Base-by-base conservation (phyloP, 2,888 invertebrate species). In the Meghimatium bilineatum region DNA sequence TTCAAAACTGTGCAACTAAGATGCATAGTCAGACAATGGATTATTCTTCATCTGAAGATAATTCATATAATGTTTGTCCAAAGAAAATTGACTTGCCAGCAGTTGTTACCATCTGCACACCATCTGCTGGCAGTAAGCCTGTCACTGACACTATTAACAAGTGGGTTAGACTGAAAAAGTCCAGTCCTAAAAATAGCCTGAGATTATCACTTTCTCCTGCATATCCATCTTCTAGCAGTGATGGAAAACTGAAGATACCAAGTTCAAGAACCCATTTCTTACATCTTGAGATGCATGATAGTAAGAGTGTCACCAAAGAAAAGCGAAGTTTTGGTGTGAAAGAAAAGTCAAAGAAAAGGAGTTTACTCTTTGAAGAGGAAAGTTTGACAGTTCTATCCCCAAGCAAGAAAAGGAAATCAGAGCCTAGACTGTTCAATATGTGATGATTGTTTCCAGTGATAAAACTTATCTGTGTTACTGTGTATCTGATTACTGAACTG, bases 111-210 rank as follows among this genome's bases (percentile, higher is more conserved):
- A 71, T 72, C 2, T 52, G 82, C 20, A 88, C 88, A 23, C 88
- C 88, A 49, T 87, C 89, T 29, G 87, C 90, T 23, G 74, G 78
- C 29, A 78, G 80, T 34, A 88, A 87, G 20, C 88, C 83, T 79
- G 90, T 89, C 49, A 89, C 89, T 23, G 89, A 88, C 36, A 88
- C 89, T 29, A 87, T 90, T 77, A 88, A 90, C 77, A 89, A 88
- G 66, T 90, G 90, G 90, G 89, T 87, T 29, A 80, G 89, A 44
- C 86, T 88, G 44, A 90, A 90, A 56, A 38, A 80, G 6, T 67
- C 74, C 32, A 75, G 84, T 72, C 56, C 87, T 34, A 72, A 75
- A 29, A 67, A 83, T 32, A 26, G 44, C 36, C 60, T 34, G 10
- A 71, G 71, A 8, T 67, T 75, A 20, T n/a, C 38, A 14, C 56